These are phyloP conservation scores for Macrobrachium rosenbergii DNA, from an alignment of 1,140 invertebrate genomes.

Conservation along the genomic window DNA sequence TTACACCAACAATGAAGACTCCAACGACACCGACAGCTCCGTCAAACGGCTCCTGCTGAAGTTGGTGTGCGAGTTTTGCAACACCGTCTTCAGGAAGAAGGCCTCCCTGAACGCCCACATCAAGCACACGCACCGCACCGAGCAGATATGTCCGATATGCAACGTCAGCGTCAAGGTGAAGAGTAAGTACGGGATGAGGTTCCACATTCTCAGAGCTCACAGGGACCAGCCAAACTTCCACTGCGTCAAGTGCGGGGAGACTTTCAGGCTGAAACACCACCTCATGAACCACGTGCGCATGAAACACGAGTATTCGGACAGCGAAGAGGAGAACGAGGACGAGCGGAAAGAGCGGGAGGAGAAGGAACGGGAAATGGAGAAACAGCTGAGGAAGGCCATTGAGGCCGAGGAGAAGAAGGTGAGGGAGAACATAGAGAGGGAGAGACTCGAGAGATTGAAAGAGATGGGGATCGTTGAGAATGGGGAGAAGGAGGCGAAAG, in stretches of 20 bases:
- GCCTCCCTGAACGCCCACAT: constrained; percentile 59
- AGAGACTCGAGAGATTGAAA: background rate
- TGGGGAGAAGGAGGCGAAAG: constrained; percentile 16
- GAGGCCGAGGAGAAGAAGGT: constrained; percentile 16
- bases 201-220: constrained; percentile 64
- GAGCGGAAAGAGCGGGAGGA: background rate
- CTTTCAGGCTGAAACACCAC: constrained; percentile 63
- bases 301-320: constrained; percentile 40
- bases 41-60: constrained; percentile 47
- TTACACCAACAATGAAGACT: constrained; percentile 18
- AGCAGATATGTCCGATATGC: constrained; percentile 64
- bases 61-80: constrained; percentile 61
- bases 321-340: constrained; percentile 20
- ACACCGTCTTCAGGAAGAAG: constrained; percentile 59
- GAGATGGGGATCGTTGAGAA: background rate
- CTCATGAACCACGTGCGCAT: constrained; percentile 63
- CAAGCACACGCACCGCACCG: constrained; percentile 58
- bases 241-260: constrained; percentile 61
- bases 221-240: constrained; percentile 57
- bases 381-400: constrained; percentile 4
- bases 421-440: constrained; percentile 20
- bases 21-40: constrained; percentile 11
- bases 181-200: constrained; percentile 63
- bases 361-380: constrained; percentile 15
- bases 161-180: constrained; percentile 61